Evolutionary conservation across 2,888 invertebrate genomes (phyloP).

Genomic region (Brachypalpus laphriformis): DNA sequence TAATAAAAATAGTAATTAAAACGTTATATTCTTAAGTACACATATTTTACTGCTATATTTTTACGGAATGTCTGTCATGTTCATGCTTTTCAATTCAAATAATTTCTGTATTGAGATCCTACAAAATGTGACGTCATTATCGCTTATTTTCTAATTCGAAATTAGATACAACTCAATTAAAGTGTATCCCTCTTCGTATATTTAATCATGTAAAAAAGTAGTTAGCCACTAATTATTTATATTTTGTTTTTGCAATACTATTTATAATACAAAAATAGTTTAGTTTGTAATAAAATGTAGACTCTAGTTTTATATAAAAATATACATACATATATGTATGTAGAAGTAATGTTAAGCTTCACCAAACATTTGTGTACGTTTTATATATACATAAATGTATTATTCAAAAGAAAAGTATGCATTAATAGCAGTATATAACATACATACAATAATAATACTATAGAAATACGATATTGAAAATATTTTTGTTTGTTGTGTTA

Average conservation of each 20-base stretch:
- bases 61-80: slow-evolving; percentile 72
- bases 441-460: slow-evolving; percentile 63
- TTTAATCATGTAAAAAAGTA: slow-evolving; percentile 63
- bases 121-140: slow-evolving; percentile 69
- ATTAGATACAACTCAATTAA: slow-evolving; percentile 49
- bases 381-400: slow-evolving; percentile 44
- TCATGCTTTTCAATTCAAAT: slow-evolving; percentile 62
- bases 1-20: slow-evolving; percentile 40
- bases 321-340: slow-evolving; percentile 67
- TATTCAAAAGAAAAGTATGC: slow-evolving; percentile 55
- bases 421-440: slow-evolving; percentile 54
- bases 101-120: slow-evolving; percentile 64
- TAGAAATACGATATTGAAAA: slow-evolving; percentile 51
- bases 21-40: slow-evolving; percentile 53
- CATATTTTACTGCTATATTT: slow-evolving; percentile 50
- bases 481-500: slow-evolving; percentile 31
- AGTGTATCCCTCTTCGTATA: slow-evolving; percentile 11
- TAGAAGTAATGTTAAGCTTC: slow-evolving; percentile 70
- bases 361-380: slow-evolving; percentile 50
- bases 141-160: slow-evolving; percentile 56
- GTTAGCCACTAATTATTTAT: slow-evolving; percentile 44
- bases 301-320: slow-evolving; percentile 70
- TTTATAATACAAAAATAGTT: slow-evolving; percentile 70
- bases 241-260: slow-evolving; percentile 61
- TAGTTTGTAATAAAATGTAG: slow-evolving; percentile 70